Conservation (phyloP, 1,140 invertebrate species). For the Hypsibius dujardini region DNA sequence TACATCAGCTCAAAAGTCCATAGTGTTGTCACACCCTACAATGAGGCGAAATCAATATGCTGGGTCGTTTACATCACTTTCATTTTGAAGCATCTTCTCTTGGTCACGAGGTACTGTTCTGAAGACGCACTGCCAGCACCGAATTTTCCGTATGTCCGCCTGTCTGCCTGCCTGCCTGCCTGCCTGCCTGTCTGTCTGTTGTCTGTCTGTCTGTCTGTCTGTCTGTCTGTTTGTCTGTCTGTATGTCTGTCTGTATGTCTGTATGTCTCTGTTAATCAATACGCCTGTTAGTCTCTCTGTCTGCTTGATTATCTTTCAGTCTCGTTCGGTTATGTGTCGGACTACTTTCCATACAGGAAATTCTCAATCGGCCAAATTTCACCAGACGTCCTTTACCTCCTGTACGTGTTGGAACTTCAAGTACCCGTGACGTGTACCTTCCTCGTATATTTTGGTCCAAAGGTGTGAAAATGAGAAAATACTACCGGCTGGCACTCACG, state of each 20-base stretch:
- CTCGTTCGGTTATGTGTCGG: neutral
- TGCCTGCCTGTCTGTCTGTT: neutral
- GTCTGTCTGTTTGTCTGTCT: neutral
- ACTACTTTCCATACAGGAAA: neutral
- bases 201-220: neutral
- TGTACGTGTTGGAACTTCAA: slow-evolving; percentile 15
- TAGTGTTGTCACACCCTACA: slow-evolving; percentile 30
- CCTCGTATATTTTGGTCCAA: neutral
- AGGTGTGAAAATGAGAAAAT: neutral
- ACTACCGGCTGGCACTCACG: no score
- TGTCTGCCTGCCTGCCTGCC: no score
- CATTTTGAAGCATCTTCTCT: slow-evolving; percentile 29
- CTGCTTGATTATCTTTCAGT: neutral
- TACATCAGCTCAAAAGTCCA: slow-evolving; percentile 31
- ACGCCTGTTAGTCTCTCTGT: neutral
- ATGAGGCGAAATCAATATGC: slow-evolving; percentile 32
- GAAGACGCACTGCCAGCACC: neutral
- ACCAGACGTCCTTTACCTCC: slow-evolving; percentile 5
- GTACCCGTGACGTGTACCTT: slow-evolving; percentile 10
- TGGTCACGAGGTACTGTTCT: slow-evolving; percentile 27
- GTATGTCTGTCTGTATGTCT: no score
- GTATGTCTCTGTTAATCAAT: neutral
- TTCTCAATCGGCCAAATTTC: neutral
- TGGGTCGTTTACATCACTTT: slow-evolving; percentile 32
- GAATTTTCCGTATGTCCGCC: no score